Evolutionary conservation across 2,888 invertebrate species (phyloP).

Genomic region (Folsomia candida): DNA sequence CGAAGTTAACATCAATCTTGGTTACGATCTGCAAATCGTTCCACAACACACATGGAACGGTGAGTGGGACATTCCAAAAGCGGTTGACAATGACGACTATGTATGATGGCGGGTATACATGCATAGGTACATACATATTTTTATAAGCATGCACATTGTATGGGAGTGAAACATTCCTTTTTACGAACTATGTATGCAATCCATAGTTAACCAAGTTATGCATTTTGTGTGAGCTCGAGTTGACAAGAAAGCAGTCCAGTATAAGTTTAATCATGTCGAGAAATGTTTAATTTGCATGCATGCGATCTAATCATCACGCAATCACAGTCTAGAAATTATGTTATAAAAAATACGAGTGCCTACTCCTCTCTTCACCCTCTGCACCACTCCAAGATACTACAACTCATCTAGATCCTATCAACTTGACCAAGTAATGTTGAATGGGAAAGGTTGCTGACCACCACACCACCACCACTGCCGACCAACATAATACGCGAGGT

Average conservation of each 20-base stretch:
- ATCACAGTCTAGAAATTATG: constrained; percentile 11
- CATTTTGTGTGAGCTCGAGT: too few species aligned
- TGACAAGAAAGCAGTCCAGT: not conserved
- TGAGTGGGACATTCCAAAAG: too few species aligned
- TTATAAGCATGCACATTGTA: too few species aligned
- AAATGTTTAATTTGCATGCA: constrained; percentile 25
- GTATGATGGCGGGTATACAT: too few species aligned
- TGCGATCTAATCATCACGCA: constrained; percentile 32
- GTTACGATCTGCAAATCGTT: not conserved
- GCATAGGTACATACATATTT: too few species aligned
- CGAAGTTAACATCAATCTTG: not conserved
- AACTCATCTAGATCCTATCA: not conserved
- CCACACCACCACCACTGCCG: not conserved
- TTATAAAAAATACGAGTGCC: constrained; percentile 11
- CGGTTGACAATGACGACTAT: too few species aligned
- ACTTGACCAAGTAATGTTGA: not conserved
- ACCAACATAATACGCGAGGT: not conserved
- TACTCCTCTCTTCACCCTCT: not conserved
- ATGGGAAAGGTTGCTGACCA: not conserved
- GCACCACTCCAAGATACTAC: not conserved
- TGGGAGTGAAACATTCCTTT: too few species aligned
- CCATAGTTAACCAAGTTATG: too few species aligned
- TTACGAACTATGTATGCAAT: too few species aligned
- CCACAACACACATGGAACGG: not conserved
- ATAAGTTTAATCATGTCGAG: not conserved